Conservation (phyloP, 2,888 invertebrate genomes). For the Ormyrus nitidulus region DNA sequence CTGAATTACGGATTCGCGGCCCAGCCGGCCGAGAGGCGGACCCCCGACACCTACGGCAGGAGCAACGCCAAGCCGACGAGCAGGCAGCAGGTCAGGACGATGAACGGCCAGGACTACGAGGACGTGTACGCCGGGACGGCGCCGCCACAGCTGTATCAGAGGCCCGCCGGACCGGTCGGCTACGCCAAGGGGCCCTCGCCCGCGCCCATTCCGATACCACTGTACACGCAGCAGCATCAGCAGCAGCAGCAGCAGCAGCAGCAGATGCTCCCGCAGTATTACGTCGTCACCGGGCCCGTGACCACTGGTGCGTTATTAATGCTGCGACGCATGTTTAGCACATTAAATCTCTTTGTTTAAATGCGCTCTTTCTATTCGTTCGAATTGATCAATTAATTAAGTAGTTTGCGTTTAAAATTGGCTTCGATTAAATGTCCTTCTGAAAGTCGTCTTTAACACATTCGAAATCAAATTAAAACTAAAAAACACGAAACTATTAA, state of each 20-base stretch:
- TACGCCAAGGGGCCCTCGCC: conserved; percentile 64
- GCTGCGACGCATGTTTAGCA: too few species aligned
- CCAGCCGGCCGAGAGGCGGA: conserved; percentile 81
- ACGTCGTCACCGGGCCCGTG: conserved; percentile 46
- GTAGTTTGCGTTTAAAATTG: too few species aligned
- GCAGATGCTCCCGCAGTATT: conserved; percentile 59
- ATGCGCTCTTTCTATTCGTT: too few species aligned
- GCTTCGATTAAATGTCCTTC: too few species aligned
- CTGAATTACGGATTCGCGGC: conserved; percentile 71
- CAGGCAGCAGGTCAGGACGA: conserved; percentile 62
- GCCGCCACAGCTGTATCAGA: conserved; percentile 69
- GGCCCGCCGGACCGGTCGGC: conserved; percentile 68
- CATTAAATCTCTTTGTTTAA: too few species aligned
- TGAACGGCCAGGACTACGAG: conserved; percentile 82
- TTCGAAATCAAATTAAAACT: too few species aligned
- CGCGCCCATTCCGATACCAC: conserved; percentile 68
- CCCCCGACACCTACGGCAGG: conserved; percentile 87
- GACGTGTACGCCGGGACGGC: conserved; percentile 80
- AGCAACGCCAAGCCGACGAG: conserved; percentile 73
- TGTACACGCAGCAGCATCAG: conserved; percentile 66
- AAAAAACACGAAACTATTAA: too few species aligned
- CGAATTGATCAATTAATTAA: too few species aligned
- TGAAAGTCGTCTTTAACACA: too few species aligned
- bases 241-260: conserved; percentile 60
- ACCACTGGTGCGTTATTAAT: conserved; percentile 32